Conservation (phyloP, 2,113 vertebrate genomes). For the Lamprotornis superbus region DNA sequence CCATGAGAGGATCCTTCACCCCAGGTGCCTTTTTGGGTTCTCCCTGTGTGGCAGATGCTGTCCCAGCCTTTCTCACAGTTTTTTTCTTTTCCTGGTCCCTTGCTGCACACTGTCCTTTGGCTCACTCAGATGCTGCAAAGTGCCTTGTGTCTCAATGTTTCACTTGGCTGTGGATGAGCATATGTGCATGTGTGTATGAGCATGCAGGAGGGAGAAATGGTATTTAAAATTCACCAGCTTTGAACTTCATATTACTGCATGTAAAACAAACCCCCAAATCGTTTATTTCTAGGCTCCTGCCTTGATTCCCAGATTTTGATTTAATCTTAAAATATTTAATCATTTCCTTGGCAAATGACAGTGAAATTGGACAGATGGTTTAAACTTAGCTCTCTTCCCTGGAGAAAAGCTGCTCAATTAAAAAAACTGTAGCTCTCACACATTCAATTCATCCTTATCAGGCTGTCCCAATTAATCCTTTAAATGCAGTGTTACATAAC, state of each 20-base stretch:
- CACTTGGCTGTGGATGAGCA: neutral
- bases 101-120: neutral
- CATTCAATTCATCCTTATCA: constrained; percentile 58
- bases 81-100: neutral
- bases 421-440: constrained; percentile 50
- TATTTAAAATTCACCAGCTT: neutral
- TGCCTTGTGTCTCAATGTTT: neutral
- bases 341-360: constrained; percentile 58
- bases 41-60: neutral
- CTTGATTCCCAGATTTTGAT: constrained; percentile 35
- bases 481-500: constrained; percentile 31
- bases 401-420: constrained; percentile 65
- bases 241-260: neutral
- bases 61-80: neutral
- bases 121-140: neutral
- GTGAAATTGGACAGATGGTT: constrained; percentile 66
- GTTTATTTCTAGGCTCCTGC: neutral
- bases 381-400: constrained; percentile 58
- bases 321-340: constrained; percentile 65
- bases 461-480: constrained; percentile 60
- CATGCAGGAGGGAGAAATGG: neutral
- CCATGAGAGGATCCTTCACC: neutral
- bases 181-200: neutral
- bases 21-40: neutral
- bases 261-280: neutral